Base-by-base conservation (phyloP, 2,113 vertebrate species). In the Sakesphorus luctuosus region DNA sequence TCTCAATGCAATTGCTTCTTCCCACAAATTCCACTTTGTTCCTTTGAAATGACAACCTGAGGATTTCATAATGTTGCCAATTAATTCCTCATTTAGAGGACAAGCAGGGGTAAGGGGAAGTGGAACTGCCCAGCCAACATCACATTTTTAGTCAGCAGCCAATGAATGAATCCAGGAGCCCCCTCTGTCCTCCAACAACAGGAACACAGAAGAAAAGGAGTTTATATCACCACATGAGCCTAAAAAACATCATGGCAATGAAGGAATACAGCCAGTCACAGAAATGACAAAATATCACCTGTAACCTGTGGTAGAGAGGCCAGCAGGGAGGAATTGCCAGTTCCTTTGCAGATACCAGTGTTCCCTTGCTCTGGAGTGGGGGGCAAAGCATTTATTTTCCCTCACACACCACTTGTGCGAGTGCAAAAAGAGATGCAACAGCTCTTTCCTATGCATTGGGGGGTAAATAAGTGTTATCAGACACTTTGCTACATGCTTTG, bases 321-420 rank as follows among this genome's bases (percentile, higher is more conserved):
- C 49, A 24, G 8, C 7, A 10, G n/a, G 19, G 17, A 43, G 17
- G 29, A 58, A 35, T 5, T 6, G 11, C 5, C 0, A 12, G 7
- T 36, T 55, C 40, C 40, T 84, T 23, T n/a, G 31, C 21, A 35
- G 29, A 28, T 18, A 28, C n/a, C 5, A 3, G 10, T 11, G 3
- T 16, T 53, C 31, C 25, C 46, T 78, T 40, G 46, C 29, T 31
- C 67, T 31, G 47, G 23, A 55, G 23, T 0, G 0, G n/a, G 31
- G 16, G 20, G 24, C 58, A 79, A 38, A 63, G 35, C 19, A 4
- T 68, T 29, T n/a, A 47, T 47, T 47, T 47, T 8, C 23, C 28
- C 15, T 18, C 28, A 15, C 0, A 0, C 28, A 79, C 66, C 15
- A 1, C 47, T 47, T 40, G 14, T 72, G 38, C 38, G 31, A 18